Conservation (phyloP, 1,140 invertebrate genomes). For the Vanessa atalanta region DNA sequence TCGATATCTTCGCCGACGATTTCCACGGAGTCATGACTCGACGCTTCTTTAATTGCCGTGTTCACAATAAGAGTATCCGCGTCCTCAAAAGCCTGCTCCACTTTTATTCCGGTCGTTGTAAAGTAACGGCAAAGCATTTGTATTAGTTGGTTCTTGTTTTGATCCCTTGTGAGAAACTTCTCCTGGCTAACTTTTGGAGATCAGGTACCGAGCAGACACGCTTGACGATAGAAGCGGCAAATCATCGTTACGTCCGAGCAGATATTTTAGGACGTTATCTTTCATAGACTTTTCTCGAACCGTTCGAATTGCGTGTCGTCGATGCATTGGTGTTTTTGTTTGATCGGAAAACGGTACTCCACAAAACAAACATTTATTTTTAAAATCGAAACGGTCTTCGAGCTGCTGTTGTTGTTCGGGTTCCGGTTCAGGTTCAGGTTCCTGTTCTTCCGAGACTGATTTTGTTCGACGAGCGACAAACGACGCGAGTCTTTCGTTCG, state of each 20-base stretch:
- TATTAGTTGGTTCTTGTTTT: constrained; percentile 2
- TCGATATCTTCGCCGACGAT: constrained; percentile 5
- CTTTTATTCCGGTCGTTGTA: constrained; percentile 3
- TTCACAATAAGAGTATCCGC: constrained; percentile 2
- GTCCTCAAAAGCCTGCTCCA: constrained; percentile 5
- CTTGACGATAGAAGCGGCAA: constrained; percentile 10
- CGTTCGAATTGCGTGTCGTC: background rate
- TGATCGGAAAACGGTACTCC: background rate
- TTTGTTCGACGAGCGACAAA: constrained; percentile 3
- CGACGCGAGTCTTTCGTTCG: constrained; percentile 2
- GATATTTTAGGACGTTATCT: constrained; percentile 1
- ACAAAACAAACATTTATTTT: constrained; percentile 13
- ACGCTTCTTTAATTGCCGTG: constrained; percentile 5
- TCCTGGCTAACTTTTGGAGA: constrained; percentile 7
- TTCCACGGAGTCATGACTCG: constrained; percentile 5
- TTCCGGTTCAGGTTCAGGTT: background rate
- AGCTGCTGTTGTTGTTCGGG: background rate
- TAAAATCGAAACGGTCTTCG: background rate
- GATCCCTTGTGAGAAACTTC: constrained; percentile 3
- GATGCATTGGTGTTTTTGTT: background rate
- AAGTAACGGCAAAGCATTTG: constrained; percentile 5
- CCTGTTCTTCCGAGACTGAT: background rate
- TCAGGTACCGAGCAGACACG: background rate
- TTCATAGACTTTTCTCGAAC: constrained; percentile 9
- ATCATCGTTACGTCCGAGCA: constrained; percentile 9